phyloP scores from a whole-genome alignment of 2,113 vertebrate genomes.

The Eonycteris spelaea region DNA sequence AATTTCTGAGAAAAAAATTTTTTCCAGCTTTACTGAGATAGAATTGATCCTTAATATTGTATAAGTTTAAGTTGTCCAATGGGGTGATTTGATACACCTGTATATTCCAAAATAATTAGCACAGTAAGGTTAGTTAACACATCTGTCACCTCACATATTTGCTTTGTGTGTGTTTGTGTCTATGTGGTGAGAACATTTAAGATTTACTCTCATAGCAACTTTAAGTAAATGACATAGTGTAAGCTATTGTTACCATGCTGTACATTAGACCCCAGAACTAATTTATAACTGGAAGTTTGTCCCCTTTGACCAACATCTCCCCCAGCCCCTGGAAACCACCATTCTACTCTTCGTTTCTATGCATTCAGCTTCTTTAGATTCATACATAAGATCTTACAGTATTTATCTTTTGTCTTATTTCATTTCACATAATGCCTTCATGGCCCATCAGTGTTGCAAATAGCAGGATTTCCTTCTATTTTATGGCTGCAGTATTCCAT shows the following conservation, averaged over 20 bases:
- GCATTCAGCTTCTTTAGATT: not conserved
- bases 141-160: not conserved
- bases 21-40: not conserved
- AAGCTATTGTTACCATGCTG: not conserved
- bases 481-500: not conserved
- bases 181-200: not conserved
- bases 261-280: not conserved
- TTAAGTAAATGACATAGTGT: not conserved
- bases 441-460: not conserved
- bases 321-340: not conserved
- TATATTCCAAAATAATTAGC: not conserved
- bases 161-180: not conserved
- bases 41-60: not conserved
- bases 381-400: not conserved
- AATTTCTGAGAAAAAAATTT: not conserved
- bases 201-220: not conserved
- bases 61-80: not conserved
- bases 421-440: not conserved
- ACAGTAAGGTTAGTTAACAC: not conserved
- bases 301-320: not conserved
- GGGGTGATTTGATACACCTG: not conserved
- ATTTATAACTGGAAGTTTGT: not conserved
- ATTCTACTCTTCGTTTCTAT: not conserved
- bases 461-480: not conserved
- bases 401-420: not conserved